phyloP scores from a whole-genome alignment of 2,888 invertebrate species.

The Cheilosia scutellata region DNA sequence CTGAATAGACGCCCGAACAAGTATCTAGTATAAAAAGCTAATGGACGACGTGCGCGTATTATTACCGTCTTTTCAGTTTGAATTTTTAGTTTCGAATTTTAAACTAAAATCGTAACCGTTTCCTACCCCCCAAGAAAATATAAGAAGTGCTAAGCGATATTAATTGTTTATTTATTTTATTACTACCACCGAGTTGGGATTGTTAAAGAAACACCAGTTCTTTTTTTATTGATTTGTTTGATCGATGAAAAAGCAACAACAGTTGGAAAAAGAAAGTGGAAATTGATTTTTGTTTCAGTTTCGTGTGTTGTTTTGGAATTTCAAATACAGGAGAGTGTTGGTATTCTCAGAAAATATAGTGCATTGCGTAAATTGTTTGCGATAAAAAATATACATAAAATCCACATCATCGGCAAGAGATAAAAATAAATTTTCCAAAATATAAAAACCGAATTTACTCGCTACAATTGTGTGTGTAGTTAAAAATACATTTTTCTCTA shows the following conservation, averaged over 20 bases:
- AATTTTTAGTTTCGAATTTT: constrained; percentile 70
- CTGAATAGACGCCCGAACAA: constrained; percentile 13
- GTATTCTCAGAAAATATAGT: constrained; percentile 50
- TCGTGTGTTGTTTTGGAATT: constrained; percentile 53
- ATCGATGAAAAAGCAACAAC: constrained; percentile 51
- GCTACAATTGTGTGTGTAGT: constrained; percentile 36
- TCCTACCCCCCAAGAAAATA: background rate
- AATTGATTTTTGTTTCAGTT: constrained; percentile 38
- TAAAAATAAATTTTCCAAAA: constrained; percentile 47
- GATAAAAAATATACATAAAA: background rate
- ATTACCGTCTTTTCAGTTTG: constrained; percentile 68
- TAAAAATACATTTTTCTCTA: constrained; percentile 54
- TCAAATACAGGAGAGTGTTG: constrained; percentile 44
- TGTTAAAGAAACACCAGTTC: constrained; percentile 22
- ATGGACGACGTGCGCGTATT: constrained; percentile 58
- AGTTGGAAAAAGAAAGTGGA: constrained; percentile 31
- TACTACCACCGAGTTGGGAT: constrained; percentile 3
- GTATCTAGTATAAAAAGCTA: constrained; percentile 31
- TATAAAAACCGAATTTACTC: constrained; percentile 14
- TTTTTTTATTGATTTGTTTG: constrained; percentile 67
- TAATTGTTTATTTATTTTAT: constrained; percentile 37
- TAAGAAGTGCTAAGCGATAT: background rate
- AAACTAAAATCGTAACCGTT: constrained; percentile 60
- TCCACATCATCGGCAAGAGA: constrained; percentile 4
- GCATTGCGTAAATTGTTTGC: constrained; percentile 23